These are phyloP conservation scores for Chrysolina oricalcia DNA, from an alignment of 2,888 invertebrate species.

Conservation along the genomic window DNA sequence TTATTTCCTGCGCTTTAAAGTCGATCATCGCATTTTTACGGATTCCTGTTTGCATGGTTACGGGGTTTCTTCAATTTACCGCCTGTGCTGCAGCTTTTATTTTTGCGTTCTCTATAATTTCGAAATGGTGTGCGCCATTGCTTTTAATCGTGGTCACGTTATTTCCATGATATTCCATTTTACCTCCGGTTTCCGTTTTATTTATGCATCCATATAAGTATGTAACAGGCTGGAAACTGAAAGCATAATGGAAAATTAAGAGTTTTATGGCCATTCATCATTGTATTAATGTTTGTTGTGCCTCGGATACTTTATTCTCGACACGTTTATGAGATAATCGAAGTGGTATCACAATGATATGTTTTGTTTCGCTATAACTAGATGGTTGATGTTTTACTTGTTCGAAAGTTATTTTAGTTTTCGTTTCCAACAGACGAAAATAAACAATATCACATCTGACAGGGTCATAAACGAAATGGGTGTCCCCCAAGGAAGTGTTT, in stretches of 20 bases:
- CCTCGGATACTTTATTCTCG: background rate
- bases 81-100: slow-evolving; percentile 29
- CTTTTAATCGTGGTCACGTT: slow-evolving; percentile 34
- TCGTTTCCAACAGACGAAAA: too few species aligned
- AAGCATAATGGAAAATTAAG: slow-evolving; percentile 8
- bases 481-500: too few species aligned
- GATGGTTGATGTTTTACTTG: too few species aligned
- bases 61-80: slow-evolving; percentile 45
- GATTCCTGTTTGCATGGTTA: slow-evolving; percentile 26
- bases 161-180: slow-evolving; percentile 41
- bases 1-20: background rate
- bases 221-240: slow-evolving; percentile 24
- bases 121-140: slow-evolving; percentile 14
- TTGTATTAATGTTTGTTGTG: slow-evolving; percentile 16
- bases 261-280: slow-evolving; percentile 11
- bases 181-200: slow-evolving; percentile 30
- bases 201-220: slow-evolving; percentile 37
- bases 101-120: slow-evolving; percentile 36
- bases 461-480: too few species aligned
- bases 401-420: too few species aligned
- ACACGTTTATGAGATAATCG: slow-evolving; percentile 4
- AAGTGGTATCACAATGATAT: background rate
- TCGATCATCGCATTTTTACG: slow-evolving; percentile 5
- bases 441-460: too few species aligned
- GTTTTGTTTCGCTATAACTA: too few species aligned